Conservation (phyloP, 2,888 invertebrate genomes). For the Drosophila affinis region DNA sequence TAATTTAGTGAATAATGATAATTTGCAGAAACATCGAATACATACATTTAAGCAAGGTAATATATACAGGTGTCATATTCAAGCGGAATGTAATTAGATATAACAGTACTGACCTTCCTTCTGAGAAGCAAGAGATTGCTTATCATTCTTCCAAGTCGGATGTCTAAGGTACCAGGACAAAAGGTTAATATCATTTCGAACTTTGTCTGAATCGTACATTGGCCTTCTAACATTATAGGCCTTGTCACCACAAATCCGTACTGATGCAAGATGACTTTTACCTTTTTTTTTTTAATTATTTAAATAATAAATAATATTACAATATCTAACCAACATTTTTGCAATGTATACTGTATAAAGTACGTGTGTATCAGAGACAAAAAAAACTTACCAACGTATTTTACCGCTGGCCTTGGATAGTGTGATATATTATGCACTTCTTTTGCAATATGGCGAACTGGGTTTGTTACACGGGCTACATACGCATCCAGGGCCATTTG, state of each 20-base stretch:
- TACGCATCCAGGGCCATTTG: conserved; percentile 87
- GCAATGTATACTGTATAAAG: conserved; percentile 25
- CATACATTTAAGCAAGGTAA: conserved; percentile 40
- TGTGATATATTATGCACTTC: conserved; percentile 87
- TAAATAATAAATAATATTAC: conserved; percentile 63
- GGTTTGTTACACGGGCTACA: conserved; percentile 88
- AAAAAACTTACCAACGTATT: conserved; percentile 87
- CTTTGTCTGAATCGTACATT: conserved; percentile 88
- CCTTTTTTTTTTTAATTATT: conserved; percentile 85
- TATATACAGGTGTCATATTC: conserved; percentile 58
- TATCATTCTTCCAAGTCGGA: conserved; percentile 85
- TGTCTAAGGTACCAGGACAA: conserved; percentile 94
- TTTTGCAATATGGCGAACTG: conserved; percentile 87
- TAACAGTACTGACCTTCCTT: conserved; percentile 76
- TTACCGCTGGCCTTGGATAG: conserved; percentile 88
- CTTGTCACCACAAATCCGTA: conserved; percentile 92
- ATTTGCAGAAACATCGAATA: conserved; percentile 35
- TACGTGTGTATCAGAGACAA: background rate
- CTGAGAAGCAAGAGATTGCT: conserved; percentile 58
- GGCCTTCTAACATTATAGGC: conserved; percentile 90
- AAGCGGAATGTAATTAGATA: conserved; percentile 39
- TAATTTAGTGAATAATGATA: conserved; percentile 19
- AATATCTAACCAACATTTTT: conserved; percentile 38
- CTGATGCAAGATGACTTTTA: conserved; percentile 92
- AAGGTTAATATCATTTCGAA: conserved; percentile 93